Evolutionary conservation across 2,888 invertebrate species (phyloP).

Genomic region (Cylloceria caligata): DNA sequence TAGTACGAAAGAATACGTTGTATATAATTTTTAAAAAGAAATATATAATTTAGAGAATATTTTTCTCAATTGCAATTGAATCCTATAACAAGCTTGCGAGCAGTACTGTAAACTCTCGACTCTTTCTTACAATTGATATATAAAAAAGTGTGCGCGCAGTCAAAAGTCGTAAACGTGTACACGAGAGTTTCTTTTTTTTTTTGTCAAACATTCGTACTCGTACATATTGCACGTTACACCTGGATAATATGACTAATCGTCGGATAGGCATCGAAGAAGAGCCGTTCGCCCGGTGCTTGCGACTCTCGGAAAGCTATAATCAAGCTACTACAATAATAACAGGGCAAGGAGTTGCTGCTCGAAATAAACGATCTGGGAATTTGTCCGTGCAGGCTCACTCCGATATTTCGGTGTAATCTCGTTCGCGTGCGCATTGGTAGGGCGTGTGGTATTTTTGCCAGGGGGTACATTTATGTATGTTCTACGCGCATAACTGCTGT

Average conservation of each 20-base stretch:
- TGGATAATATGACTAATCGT: slow-evolving; percentile 41
- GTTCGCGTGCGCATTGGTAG: slow-evolving; percentile 65
- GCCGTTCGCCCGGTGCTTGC: slow-evolving; percentile 29
- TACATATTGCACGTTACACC: slow-evolving; percentile 44
- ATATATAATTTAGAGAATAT: not conserved
- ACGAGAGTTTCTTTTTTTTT: not conserved
- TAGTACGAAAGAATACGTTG: not conserved
- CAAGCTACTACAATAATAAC: slow-evolving; percentile 64
- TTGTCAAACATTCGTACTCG: slow-evolving; percentile 39
- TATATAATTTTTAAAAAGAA: not conserved
- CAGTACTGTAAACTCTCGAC: not conserved
- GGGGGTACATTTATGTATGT: slow-evolving; percentile 23
- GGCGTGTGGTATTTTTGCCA: slow-evolving; percentile 46
- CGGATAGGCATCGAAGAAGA: not conserved
- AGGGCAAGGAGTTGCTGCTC: slow-evolving; percentile 63
- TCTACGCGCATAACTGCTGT: slow-evolving; percentile 1
- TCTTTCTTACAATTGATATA: not conserved
- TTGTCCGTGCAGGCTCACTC: slow-evolving; percentile 30
- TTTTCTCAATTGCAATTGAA: not conserved
- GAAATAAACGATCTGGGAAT: slow-evolving; percentile 66
- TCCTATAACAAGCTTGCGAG: slow-evolving; percentile 2
- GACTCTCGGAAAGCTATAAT: slow-evolving; percentile 60
- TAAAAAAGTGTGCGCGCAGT: not conserved
- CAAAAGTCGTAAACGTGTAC: slow-evolving; percentile 10
- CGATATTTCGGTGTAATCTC: slow-evolving; percentile 59